Percentiles rank a stretch among this genome's conserved stretches.
phyloP scores from a whole-genome alignment of 2,888 invertebrate species.

The Portevinia maculata region DNA sequence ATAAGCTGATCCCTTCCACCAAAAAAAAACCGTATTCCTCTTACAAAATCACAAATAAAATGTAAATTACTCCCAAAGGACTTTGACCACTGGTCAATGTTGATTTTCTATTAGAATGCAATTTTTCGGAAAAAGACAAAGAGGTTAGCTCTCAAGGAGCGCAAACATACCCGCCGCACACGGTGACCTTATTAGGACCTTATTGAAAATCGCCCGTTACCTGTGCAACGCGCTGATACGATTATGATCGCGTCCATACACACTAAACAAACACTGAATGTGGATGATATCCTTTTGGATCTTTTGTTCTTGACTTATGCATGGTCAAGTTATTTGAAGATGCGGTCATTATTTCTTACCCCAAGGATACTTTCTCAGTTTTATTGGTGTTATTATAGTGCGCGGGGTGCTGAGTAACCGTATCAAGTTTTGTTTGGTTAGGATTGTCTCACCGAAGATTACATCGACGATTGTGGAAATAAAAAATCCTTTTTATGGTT shows the following conservation, averaged over 20 bases:
- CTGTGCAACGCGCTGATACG: conserved; percentile 50
- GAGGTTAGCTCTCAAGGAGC: conserved; percentile 49
- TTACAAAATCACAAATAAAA: conserved; percentile 18
- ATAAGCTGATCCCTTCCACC: conserved; percentile 30
- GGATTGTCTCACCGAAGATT: conserved; percentile 53
- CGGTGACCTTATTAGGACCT: conserved; percentile 68
- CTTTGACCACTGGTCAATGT: conserved; percentile 52
- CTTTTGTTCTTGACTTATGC: conserved; percentile 70
- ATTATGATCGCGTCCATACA: conserved; percentile 61
- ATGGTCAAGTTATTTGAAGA: conserved; percentile 67
- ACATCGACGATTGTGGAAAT: conserved; percentile 41
- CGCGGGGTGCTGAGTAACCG: conserved; percentile 6
- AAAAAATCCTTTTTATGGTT: conserved; percentile 69
- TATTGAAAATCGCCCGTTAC: conserved; percentile 55
- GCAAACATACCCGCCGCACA: conserved; percentile 23
- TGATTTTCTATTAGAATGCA: conserved; percentile 69
- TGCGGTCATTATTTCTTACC: conserved; percentile 28
- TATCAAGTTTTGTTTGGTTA: conserved; percentile 70
- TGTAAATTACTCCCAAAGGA: conserved; percentile 55
- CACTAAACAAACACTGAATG: conserved; percentile 66
- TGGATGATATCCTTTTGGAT: conserved; percentile 47
- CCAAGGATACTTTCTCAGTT: conserved; percentile 28
- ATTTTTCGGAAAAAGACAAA: conserved; percentile 68
- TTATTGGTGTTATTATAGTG: conserved; percentile 46
- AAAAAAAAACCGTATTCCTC: conserved; percentile 44